These are phyloP conservation scores for Gnathonemus longibarbis DNA, from an alignment of 2,113 vertebrate genomes.

Conservation along the genomic window DNA sequence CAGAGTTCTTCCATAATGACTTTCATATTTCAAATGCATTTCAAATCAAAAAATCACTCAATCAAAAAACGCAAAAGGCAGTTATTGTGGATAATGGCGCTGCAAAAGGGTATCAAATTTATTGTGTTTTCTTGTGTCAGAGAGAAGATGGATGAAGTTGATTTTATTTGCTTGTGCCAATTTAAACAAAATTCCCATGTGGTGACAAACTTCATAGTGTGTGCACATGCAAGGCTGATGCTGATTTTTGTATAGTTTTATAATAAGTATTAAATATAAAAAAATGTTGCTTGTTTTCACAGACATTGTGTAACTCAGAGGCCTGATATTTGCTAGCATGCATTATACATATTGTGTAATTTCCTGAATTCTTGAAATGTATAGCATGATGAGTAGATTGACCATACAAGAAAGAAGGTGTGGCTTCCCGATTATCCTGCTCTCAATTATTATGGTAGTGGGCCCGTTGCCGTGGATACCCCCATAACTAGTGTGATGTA, in stretches of 20 bases:
- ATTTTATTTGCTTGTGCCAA: not conserved
- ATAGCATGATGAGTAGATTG: not conserved
- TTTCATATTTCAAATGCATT: conserved; percentile 16
- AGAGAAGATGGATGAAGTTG: conserved; percentile 7
- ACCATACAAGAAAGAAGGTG: not conserved
- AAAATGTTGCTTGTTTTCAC: not conserved
- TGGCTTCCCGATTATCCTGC: not conserved
- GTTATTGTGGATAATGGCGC: not conserved
- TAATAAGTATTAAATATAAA: not conserved
- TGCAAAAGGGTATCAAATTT: not conserved
- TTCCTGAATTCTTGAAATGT: not conserved
- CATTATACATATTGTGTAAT: not conserved
- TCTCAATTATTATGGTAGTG: not conserved
- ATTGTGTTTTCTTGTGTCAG: conserved; percentile 1
- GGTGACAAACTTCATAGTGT: not conserved
- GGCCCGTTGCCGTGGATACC: not conserved
- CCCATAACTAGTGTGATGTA: not conserved
- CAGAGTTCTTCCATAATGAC: not conserved
- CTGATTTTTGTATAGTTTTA: not conserved
- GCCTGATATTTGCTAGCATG: not conserved
- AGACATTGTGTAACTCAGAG: not conserved
- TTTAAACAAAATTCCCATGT: not conserved
- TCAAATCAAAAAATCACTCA: not conserved
- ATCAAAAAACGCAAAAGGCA: not conserved
- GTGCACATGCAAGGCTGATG: not conserved